phyloP scores from a whole-genome alignment of 2,888 invertebrate genomes.

The Agonopterix subpropinquella region DNA sequence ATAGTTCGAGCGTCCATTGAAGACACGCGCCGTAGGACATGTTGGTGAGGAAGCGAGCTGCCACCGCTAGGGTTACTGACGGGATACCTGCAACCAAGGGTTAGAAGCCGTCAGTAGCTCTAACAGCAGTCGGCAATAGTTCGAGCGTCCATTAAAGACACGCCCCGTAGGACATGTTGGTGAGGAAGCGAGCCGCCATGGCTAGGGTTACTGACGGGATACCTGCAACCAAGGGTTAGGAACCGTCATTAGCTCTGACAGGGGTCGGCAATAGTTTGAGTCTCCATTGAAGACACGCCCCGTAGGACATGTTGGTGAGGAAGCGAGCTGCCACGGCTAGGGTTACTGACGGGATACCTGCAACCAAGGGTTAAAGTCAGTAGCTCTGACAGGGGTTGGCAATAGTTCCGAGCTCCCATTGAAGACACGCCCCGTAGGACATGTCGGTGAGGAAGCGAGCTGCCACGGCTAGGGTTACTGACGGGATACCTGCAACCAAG shows the following conservation, averaged over 20 bases:
- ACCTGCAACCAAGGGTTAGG: too few relatives aligned
- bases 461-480: slow-evolving; percentile 32
- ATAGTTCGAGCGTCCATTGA: slow-evolving; percentile 42
- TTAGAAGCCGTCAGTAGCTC: slow-evolving; percentile 35
- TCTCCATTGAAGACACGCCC: slow-evolving; percentile 38
- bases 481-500: too few relatives aligned
- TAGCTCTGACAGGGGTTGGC: slow-evolving; percentile 42
- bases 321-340: slow-evolving; percentile 41
- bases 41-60: slow-evolving; percentile 43
- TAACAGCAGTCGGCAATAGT: slow-evolving; percentile 40
- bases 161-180: slow-evolving; percentile 43
- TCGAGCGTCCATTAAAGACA: slow-evolving; percentile 44
- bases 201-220: too few relatives aligned
- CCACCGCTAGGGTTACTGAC: slow-evolving; percentile 35
- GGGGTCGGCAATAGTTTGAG: slow-evolving; percentile 45
- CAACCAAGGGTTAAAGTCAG: slow-evolving; percentile 21
- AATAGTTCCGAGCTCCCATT: slow-evolving; percentile 44
- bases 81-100: slow-evolving; percentile 27
- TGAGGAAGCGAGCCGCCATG: slow-evolving; percentile 36
- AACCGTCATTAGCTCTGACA: slow-evolving; percentile 40
- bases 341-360: slow-evolving; percentile 36
- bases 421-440: slow-evolving; percentile 36
- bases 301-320: slow-evolving; percentile 45
- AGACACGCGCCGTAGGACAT: slow-evolving; percentile 40
- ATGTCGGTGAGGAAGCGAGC: slow-evolving; percentile 49